A percentile compares a stretch with the other conserved stretches of the same genome.
phyloP scores from a whole-genome alignment of 1,140 invertebrate species.

The Psix sp. region DNA sequence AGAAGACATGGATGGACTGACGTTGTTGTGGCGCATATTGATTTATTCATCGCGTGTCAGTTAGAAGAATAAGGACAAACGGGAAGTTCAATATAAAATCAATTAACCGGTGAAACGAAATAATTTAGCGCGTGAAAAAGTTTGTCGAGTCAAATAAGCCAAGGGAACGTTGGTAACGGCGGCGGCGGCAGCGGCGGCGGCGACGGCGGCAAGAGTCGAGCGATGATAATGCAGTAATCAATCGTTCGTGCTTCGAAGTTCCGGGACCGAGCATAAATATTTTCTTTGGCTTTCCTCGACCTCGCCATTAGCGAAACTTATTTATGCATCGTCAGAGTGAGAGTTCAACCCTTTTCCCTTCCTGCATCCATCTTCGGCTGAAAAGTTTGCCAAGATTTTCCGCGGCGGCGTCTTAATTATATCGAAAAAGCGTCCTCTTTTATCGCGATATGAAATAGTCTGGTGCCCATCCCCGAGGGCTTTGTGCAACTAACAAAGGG shows the following conservation, averaged over 20 bases:
- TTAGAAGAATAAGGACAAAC: constrained; percentile 15
- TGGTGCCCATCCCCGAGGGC: constrained; percentile 21
- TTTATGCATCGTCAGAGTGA: constrained; percentile 70
- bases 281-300: constrained; percentile 67
- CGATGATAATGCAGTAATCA: constrained; percentile 57
- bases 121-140: constrained; percentile 24
- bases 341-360: constrained; percentile 66
- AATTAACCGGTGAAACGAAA: constrained; percentile 2
- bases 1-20: constrained; percentile 20
- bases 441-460: constrained; percentile 54
- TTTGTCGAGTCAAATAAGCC: no score
- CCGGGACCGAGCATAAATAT: constrained; percentile 64
- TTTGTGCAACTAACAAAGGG: constrained; percentile 66
- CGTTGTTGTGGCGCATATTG: constrained; percentile 12
- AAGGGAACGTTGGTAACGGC: no score
- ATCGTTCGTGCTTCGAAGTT: constrained; percentile 44
- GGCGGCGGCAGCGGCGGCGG: neutral
- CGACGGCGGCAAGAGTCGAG: constrained; percentile 8
- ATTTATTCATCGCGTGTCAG: constrained; percentile 25
- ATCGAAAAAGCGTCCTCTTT: constrained; percentile 62
- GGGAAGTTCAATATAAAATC: constrained; percentile 9
- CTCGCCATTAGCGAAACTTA: constrained; percentile 70
- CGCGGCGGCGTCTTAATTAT: constrained; percentile 67
- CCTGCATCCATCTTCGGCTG: constrained; percentile 71
- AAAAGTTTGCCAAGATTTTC: constrained; percentile 71